phyloP scores from a whole-genome alignment of 2,797 vertebrate genomes.

The Anomalospiza imberbis region DNA sequence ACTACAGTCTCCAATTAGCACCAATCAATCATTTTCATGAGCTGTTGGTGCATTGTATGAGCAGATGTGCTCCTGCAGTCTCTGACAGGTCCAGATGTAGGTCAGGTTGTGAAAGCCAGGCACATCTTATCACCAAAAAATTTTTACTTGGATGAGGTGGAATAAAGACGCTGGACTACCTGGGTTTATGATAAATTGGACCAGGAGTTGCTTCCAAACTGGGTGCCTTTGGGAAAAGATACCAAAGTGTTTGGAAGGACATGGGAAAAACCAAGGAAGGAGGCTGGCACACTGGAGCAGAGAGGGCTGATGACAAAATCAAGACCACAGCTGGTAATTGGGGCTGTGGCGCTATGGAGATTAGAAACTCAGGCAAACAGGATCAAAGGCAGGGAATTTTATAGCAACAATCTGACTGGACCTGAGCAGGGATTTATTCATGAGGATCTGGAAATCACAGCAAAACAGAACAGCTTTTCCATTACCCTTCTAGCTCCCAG shows the following conservation, averaged over 20 bases:
- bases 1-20: background rate
- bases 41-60: background rate
- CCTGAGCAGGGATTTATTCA: background rate
- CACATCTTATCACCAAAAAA: rapidly evolving
- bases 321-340: background rate
- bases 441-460: slow-evolving; percentile 23
- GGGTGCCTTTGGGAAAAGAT: background rate
- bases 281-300: background rate
- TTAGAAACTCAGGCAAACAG: background rate
- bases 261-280: background rate
- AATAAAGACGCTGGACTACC: background rate
- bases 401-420: background rate
- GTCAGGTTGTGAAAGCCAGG: background rate
- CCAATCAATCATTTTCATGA: background rate
- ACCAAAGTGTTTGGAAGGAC: background rate
- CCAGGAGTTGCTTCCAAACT: background rate
- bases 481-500: background rate
- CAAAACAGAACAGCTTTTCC: slow-evolving; percentile 26
- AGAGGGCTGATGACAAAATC: rapidly evolving
- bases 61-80: background rate
- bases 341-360: background rate
- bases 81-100: background rate
- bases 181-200: background rate
- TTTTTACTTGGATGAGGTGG: background rate
- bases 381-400: background rate